Evolutionary conservation across 2,888 invertebrate species (phyloP).

Genomic region (Julus scandinavius): DNA sequence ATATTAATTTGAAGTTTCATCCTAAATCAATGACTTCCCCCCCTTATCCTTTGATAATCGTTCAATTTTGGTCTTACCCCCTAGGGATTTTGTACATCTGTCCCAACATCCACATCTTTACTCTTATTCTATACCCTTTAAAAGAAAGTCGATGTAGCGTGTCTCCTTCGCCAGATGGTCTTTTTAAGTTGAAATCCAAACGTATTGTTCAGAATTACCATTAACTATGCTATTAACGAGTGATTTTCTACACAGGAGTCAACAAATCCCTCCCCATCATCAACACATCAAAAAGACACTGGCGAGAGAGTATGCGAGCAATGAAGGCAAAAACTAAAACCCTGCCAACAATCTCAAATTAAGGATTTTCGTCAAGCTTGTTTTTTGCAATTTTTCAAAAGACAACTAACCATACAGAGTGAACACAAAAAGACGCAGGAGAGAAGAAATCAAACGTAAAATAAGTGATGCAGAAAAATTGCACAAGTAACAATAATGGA

Average conservation of each 20-base stretch:
- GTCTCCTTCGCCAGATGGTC: slow-evolving; percentile 53
- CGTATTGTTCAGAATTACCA: slow-evolving; percentile 47
- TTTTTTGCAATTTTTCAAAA: slow-evolving; percentile 28
- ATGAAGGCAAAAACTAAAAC: not conserved
- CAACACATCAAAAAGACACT: slow-evolving; percentile 39
- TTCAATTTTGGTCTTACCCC: slow-evolving; percentile 19
- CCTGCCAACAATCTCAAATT: slow-evolving; percentile 42
- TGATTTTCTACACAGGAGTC: slow-evolving; percentile 19
- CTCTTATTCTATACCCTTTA: not conserved
- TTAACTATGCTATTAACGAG: slow-evolving; percentile 44
- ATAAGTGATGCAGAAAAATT: slow-evolving; percentile 44
- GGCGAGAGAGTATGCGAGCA: not conserved
- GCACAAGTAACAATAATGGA: not conserved
- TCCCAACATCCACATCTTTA: slow-evolving; percentile 21
- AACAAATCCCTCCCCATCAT: slow-evolving; percentile 31
- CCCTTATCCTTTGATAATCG: not conserved
- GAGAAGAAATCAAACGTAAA: slow-evolving; percentile 18
- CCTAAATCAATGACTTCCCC: slow-evolving; percentile 2
- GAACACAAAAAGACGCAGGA: not conserved
- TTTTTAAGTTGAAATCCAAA: slow-evolving; percentile 35
- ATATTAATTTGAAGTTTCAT: not conserved
- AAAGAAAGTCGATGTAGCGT: slow-evolving; percentile 37
- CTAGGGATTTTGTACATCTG: slow-evolving; percentile 25
- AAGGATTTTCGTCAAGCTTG: slow-evolving; percentile 42
- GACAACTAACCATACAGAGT: not conserved